Base-by-base conservation (phyloP, 2,113 vertebrate species). In the Pholis gunnellus region DNA sequence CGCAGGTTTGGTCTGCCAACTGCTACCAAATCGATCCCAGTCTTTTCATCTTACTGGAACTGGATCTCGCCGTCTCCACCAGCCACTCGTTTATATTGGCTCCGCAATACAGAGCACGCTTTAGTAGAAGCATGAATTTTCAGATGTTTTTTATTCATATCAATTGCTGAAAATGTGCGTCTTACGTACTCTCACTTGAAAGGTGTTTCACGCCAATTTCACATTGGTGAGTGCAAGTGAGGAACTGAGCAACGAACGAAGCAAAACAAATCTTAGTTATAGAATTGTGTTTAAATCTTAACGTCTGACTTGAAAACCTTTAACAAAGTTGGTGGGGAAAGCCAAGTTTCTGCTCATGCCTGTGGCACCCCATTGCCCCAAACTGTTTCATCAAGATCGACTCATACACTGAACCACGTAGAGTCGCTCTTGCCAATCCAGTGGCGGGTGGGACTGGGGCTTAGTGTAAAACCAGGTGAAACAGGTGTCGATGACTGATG, bases 61-160 rank as follows among this genome's bases (percentile, higher is more conserved):
- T 54, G 14, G 7, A 63, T 70, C 44, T 54, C 40, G 54, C 36
- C 6, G 1, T 65, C 36, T 42, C 34, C 5, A 31, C 25, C 57
- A 54, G 46, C 34, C 34, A 7, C 6, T 42, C 44, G 20, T 75
- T 75, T 81, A 42, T 34, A n/a, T 68, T 75, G 54, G 71, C 64
- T 61, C 9, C 1, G 29, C 42, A 75, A 34, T 18, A 52, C 18
- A 74, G 31, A 29, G 15, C n/a, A 15, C 9, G 60, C 65, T 42
- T 50, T 64, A 22, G 54, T 60, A 67, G 48, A 52, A 57, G n/a
- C 17, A 17, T 34, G 4, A 56, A 40, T 42, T 72, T 59, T 31
- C 36, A n/a, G 7, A n/a, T 42, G 22, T 13, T 52, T 1, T 31
- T 31, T 52, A 34, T 38, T 36, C 15, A 6, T 64, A 22, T 57